Evolutionary conservation across 2,113 vertebrate genomes (phyloP).

Genomic region (Lepus americanus): DNA sequence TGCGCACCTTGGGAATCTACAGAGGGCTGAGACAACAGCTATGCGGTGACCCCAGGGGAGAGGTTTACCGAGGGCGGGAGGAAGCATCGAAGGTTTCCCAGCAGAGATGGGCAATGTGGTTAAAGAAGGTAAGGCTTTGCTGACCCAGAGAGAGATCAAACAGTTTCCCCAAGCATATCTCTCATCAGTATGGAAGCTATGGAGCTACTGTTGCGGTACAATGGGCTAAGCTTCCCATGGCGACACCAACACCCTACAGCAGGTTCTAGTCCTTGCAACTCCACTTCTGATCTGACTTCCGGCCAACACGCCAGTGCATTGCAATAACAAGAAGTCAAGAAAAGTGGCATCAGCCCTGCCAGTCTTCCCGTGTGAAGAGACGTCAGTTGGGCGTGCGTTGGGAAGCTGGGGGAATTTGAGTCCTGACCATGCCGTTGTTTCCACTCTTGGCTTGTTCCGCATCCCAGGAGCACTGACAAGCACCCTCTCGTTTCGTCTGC

Average conservation of each 20-base stretch:
- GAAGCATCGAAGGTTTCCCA: background rate
- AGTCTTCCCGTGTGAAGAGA: background rate
- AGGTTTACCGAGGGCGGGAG: background rate
- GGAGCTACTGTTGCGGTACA: no score
- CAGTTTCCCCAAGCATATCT: background rate
- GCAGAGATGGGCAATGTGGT: background rate
- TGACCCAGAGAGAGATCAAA: background rate
- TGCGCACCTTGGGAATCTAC: background rate
- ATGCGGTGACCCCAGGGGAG: background rate
- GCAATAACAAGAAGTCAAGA: background rate
- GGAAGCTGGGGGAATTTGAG: background rate
- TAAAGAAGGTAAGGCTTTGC: background rate
- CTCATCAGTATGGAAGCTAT: background rate
- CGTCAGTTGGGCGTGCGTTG: no score
- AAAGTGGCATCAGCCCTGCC: background rate
- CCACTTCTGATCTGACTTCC: no score
- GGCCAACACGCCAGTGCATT: background rate
- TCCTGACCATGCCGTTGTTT: background rate
- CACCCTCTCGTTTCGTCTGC: background rate
- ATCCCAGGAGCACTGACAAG: background rate
- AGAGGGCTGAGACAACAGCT: background rate
- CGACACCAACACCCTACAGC: no score
- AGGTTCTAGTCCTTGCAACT: no score
- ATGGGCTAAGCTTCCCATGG: no score
- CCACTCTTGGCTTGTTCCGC: background rate